Base-by-base conservation (phyloP, 1,140 invertebrate species). In the Apolygus lucorum region DNA sequence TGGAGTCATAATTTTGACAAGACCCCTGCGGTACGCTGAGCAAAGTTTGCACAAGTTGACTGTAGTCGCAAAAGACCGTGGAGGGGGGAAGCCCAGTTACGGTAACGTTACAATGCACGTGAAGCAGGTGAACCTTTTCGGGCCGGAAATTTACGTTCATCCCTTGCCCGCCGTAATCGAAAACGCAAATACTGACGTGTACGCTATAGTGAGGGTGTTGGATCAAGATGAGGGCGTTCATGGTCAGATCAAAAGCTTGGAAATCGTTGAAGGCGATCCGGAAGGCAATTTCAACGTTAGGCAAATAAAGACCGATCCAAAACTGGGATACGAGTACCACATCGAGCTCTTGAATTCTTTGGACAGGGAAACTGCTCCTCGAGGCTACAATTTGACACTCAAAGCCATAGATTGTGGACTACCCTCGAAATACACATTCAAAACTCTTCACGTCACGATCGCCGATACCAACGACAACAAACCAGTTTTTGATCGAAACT, bases 231-330 rank as follows among this genome's bases (percentile, higher is more conserved):
- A 80, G 27, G 94, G 93, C 0, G 80, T 86, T 1, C 90, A 93
- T 78, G 95, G 95, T 0, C 82, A 90, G 74, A 90, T 97, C 34
- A 85, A 84, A 2, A 83, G 82, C 49, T 81, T 97, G n/a, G 88
- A 91, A 73, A 95, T 97, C 68, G 85, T 92, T 2, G 88, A 90
- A 59, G 93, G 93, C 0, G 92, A 95, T 78, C 87, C 90, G 0
- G 87, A 93, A 74, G 90, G 90, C 0, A 87, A 93, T 78, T 95
- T 95, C 78, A 75, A 70, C 0, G 69, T 73, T 22, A 83, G 84
- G 69, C 17, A 8, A 17, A 17, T 49, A 17, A 49, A 49, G 17
- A 21, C 4, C 4, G 59, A 63, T 25, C 59, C 59, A 4, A 49
- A 49, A 17, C 17, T 49, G 34, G 77, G 81, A 0, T 84, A 86